phyloP scores from a whole-genome alignment of 2,113 vertebrate species.

The Furnarius figulus region DNA sequence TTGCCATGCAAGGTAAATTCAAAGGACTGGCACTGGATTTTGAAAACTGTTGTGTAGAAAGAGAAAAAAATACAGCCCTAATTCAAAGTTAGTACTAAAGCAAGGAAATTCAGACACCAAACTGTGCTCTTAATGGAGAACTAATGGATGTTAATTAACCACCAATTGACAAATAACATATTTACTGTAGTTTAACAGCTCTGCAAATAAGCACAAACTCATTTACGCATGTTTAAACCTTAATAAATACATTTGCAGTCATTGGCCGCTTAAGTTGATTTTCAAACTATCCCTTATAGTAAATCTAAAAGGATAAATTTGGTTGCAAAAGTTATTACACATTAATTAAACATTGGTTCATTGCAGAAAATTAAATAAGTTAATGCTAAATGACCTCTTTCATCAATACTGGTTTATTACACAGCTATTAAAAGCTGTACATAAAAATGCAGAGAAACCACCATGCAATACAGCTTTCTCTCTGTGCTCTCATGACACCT shows the following conservation, averaged over 20 bases:
- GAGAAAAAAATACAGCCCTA: background rate
- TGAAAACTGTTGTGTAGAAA: background rate
- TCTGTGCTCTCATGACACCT: background rate
- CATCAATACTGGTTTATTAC: conserved; percentile 41
- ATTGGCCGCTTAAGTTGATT: conserved; percentile 48
- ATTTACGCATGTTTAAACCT: conserved; percentile 67
- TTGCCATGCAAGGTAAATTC: background rate
- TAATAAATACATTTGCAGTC: conserved; percentile 66
- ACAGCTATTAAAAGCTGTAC: background rate
- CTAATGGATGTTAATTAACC: conserved; percentile 65
- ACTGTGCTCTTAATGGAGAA: conserved; percentile 56
- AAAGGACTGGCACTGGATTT: background rate
- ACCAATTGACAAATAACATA: conserved; percentile 64
- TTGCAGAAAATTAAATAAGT: conserved; percentile 54
- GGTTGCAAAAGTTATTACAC: conserved; percentile 36
- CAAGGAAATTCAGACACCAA: conserved; percentile 45
- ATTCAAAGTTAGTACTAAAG: conserved; percentile 15
- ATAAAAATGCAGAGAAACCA: background rate
- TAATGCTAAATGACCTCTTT: conserved; percentile 54
- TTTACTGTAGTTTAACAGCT: conserved; percentile 60
- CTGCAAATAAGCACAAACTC: conserved; percentile 52
- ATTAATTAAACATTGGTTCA: conserved; percentile 59
- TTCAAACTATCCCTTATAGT: conserved; percentile 18
- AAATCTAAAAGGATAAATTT: conserved; percentile 58
- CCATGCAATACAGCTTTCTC: background rate